Base-by-base conservation (phyloP, 2,797 vertebrate species). In the Arrhamphus sclerolepis region DNA sequence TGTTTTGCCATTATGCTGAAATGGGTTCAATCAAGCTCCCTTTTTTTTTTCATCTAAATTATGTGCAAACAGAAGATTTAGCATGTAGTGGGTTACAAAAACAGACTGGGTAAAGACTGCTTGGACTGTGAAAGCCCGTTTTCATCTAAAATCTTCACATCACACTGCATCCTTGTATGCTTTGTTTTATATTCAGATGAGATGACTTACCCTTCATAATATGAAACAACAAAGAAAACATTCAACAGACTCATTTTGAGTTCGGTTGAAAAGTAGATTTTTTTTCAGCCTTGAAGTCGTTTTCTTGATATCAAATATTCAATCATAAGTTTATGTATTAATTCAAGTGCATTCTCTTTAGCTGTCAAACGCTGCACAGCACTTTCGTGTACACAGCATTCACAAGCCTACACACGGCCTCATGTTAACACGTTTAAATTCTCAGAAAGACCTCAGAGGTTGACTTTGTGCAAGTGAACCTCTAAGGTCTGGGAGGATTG, bases 281-380 rank as follows among this genome's bases (percentile, higher is more conserved):
- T 70, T 65, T 64, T 72, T 72, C 51, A 69, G 60, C 70, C 55
- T 66, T 50, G 56, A 80, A 80, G 64, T 53, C 55, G 75, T 74
- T 61, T 62, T 44, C 40, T 46, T 19, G 42, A 84, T 82, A 90
- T 78, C 54, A 77, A 91, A 85, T 26, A 84, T 86, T 77, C 85
- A 52, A 78, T 80, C 72, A 77, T 72, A 80, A 81, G 81, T 83
- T 85, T 76, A 56, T 46, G 22, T 62, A 83, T 86, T 87, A 79
- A 92, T 91, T 91, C 28, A 38, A 38, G 24, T 9, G 40, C n/a
- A 28, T 42, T 55, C 73, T 4, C 48, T 31, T 40, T 46, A 40
- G 24, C 56, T 39, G 29, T 38, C 57, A 56, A 48, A 51, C 29
- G 52, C 10, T 8, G 19, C 40, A 46, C 18, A n/a, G n/a, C 20